Conservation (phyloP, 1,140 invertebrate genomes). For the Leptoteleia sp. region DNA sequence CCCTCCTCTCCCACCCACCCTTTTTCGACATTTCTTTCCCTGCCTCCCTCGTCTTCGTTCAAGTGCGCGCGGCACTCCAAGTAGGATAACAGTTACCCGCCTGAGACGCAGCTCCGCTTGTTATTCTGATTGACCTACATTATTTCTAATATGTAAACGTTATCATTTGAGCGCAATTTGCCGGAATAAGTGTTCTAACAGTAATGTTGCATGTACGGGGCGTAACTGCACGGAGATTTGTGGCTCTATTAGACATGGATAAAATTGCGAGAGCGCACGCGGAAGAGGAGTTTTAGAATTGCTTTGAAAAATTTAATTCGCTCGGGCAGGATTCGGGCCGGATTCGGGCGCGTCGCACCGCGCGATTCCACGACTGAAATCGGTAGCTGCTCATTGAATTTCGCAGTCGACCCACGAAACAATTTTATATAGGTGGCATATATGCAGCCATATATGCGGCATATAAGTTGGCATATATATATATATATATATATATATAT, state of each 20-base stretch:
- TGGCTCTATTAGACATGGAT: constrained; percentile 46
- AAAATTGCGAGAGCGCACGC: constrained; percentile 38
- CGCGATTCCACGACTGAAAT: too few species aligned
- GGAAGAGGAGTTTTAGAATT: constrained; percentile 34
- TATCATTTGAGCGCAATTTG: constrained; percentile 62
- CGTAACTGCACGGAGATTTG: constrained; percentile 55
- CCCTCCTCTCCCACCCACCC: too few species aligned
- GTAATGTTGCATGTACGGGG: constrained; percentile 52
- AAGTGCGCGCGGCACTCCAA: background rate
- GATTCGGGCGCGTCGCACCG: too few species aligned
- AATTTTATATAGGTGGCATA: too few species aligned
- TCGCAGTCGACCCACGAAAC: too few species aligned
- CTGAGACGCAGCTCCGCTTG: constrained; percentile 21
- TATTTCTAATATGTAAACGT: constrained; percentile 65
- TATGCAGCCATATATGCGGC: too few species aligned
- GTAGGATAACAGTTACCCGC: constrained; percentile 45
- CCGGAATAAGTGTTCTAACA: constrained; percentile 57
- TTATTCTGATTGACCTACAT: constrained; percentile 60
- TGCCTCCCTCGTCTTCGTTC: too few species aligned
- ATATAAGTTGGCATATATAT: too few species aligned
- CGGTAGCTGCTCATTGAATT: too few species aligned
- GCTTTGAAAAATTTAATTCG: constrained; percentile 30
- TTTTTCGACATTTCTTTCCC: too few species aligned
- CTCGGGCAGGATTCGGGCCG: too few species aligned
- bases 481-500: too few species aligned